These are phyloP conservation scores for Gisinianus flammeolus DNA, from an alignment of 2,888 invertebrate genomes.

Conservation along the genomic window DNA sequence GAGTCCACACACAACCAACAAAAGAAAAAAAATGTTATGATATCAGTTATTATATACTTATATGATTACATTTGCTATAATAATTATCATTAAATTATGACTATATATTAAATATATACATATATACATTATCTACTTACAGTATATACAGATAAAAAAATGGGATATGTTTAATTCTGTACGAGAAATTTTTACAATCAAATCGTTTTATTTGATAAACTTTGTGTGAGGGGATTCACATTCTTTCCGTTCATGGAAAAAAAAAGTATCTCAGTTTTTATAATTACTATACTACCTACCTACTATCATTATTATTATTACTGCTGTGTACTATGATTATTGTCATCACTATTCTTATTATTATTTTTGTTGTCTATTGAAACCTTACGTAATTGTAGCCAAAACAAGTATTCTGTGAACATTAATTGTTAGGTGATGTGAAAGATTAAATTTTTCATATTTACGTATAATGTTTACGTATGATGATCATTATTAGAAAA, in stretches of 20 bases:
- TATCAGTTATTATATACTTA: neutral
- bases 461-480: slow-evolving; percentile 29
- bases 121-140: neutral
- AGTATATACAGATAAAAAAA: neutral
- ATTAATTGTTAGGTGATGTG: slow-evolving; percentile 26
- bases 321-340: slow-evolving; percentile 33
- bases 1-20: neutral
- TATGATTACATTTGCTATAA: neutral
- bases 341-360: slow-evolving; percentile 23
- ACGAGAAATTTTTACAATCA: no score
- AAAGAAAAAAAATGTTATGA: neutral
- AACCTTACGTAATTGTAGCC: slow-evolving; percentile 38
- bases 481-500: no score
- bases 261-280: slow-evolving; percentile 44
- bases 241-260: slow-evolving; percentile 10
- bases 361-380: slow-evolving; percentile 36
- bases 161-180: neutral
- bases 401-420: slow-evolving; percentile 40
- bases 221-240: neutral
- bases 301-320: slow-evolving; percentile 27
- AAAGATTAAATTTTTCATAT: slow-evolving; percentile 35
- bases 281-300: slow-evolving; percentile 2
- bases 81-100: neutral
- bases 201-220: neutral
- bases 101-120: neutral